Base-by-base conservation (phyloP, 2,113 vertebrate species). In the Cepphus grylle region DNA sequence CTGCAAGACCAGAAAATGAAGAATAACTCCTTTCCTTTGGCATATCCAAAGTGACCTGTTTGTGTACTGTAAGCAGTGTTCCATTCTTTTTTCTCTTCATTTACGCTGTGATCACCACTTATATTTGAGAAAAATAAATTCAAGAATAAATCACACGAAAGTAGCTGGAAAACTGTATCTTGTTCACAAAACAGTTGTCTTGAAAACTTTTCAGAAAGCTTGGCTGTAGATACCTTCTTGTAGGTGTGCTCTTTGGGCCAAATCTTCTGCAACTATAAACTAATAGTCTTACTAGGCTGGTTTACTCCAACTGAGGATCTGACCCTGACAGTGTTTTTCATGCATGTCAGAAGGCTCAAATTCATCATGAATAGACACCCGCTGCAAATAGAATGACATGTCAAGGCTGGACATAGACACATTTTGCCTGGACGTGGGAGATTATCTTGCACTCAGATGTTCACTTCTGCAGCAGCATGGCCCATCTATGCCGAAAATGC, bases 401-500 rank as follows among this genome's bases (percentile, higher is more conserved):
- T 84, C 93, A 96, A 91, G 95, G 94, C 84, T 95, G 82, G 81
- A 72, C 78, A 84, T 21, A 89, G 62, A 43, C 72, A 67, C 52
- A 67, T 79, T 78, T 76, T 80, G 84, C 82, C 94, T 94, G 89
- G 88, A 94, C 15, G 2, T 91, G 79, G 76, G 91, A 97, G 97
- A 97, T 96, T 97, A 97, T 97, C 93, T 97, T 97, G 96, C 91
- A 85, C 97, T 96, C 88, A 82, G 94, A 93, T 77, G 93, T 88
- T 94, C 69, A 62, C 59, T 96, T 93, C 94, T 97, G 71, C 72
- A 96, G 88, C 66, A 93, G 81, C 80, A 52, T 11, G 66, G 93
- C 91, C 95, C 94, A 66, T 93, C 94, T 97, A 82, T 95, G 95
- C 73, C 85, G 94, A 97, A 97, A 97, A 97, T 97, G 88, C 77